phyloP scores from a whole-genome alignment of 2,888 invertebrate genomes.

The Acronicta leporina region DNA sequence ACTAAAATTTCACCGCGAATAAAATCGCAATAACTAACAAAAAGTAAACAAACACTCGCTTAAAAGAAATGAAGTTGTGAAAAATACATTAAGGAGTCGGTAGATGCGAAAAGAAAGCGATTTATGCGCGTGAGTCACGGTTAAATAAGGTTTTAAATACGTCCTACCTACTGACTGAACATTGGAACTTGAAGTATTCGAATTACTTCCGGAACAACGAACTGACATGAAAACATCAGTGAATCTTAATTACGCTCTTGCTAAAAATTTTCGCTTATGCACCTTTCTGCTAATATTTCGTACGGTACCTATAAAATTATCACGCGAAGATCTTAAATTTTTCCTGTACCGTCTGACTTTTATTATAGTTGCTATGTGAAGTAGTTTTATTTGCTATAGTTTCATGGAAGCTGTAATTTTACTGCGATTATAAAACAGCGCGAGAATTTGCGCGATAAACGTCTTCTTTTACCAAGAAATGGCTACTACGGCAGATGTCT shows the following conservation, averaged over 20 bases:
- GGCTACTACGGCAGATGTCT: no score
- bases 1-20: not conserved
- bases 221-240: conserved; percentile 22
- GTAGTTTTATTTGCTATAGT: no score
- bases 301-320: no score
- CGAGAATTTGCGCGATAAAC: no score
- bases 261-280: not conserved
- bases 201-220: conserved; percentile 64
- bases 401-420: no score
- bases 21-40: not conserved
- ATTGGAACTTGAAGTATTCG: conserved; percentile 59
- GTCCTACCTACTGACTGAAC: conserved; percentile 35
- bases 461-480: no score
- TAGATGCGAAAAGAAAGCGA: conserved; percentile 65
- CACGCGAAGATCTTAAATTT: no score
- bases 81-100: conserved; percentile 38
- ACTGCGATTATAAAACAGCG: no score
- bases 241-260: conserved; percentile 3
- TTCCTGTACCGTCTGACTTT: no score
- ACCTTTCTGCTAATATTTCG: not conserved
- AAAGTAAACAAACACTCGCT: conserved; percentile 1
- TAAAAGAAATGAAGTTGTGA: conserved; percentile 32
- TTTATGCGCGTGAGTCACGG: conserved; percentile 60
- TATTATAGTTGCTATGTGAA: no score
- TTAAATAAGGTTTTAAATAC: conserved; percentile 56